Evolutionary conservation across 2,113 vertebrate genomes (phyloP).

Genomic region (Neolamprologus longior): DNA sequence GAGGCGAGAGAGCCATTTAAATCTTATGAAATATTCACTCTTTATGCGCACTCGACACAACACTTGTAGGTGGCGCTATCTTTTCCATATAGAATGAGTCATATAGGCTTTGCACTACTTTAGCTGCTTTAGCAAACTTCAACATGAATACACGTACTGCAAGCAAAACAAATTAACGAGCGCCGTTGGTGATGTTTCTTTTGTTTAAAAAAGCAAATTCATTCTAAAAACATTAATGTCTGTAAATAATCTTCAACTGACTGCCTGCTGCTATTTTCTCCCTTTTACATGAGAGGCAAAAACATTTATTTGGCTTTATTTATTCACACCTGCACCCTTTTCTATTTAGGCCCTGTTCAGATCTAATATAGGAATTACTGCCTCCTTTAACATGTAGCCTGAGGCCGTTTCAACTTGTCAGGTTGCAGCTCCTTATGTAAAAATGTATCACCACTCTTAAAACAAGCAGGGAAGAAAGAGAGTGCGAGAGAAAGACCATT

Average conservation of each 20-base stretch:
- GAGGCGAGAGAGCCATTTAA: constrained; percentile 22
- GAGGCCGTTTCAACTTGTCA: not conserved
- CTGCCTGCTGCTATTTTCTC: not conserved
- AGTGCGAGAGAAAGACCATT: not conserved
- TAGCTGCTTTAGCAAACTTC: not conserved
- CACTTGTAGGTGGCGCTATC: not conserved
- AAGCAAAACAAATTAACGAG: not conserved
- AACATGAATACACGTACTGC: not conserved
- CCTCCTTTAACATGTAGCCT: not conserved
- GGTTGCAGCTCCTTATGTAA: not conserved
- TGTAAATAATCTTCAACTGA: not conserved
- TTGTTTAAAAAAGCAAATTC: not conserved
- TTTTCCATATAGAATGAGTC: constrained; percentile 4
- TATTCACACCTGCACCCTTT: not conserved
- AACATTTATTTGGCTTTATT: not conserved
- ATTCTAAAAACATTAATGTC: not conserved
- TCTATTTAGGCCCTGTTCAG: not conserved
- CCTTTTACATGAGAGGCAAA: not conserved
- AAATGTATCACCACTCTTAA: constrained; percentile 12
- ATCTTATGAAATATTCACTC: constrained; percentile 52
- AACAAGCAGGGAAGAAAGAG: not conserved
- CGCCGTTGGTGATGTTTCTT: not conserved
- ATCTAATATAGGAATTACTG: not conserved
- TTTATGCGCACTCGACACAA: not conserved
- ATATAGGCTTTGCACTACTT: not conserved